A percentile compares a stretch with the other conserved stretches of the same genome.
phyloP scores from a whole-genome alignment of 53 echinoderm and acorn worm genomes.

The Pentamera pediparva region DNA sequence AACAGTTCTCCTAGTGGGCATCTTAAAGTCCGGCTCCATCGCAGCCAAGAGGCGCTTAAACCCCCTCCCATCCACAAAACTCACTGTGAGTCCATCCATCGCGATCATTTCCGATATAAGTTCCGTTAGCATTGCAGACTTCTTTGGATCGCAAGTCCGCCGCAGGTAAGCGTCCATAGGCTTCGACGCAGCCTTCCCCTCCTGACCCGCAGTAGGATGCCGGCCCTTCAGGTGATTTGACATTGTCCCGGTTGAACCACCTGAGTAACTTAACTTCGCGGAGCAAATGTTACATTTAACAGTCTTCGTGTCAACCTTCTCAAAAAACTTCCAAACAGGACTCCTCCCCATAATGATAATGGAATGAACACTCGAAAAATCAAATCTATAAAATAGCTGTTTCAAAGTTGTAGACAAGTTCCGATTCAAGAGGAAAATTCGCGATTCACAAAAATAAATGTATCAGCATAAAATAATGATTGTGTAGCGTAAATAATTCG shows the following conservation, averaged over 20 bases:
- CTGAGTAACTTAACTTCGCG: neutral
- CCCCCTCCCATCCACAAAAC: slow-evolving; percentile 9
- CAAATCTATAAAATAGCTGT: neutral
- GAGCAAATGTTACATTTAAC: slow-evolving; percentile 22
- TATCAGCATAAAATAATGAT: too few relatives aligned
- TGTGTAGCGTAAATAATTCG: too few relatives aligned
- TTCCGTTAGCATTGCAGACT: neutral
- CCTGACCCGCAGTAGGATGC: neutral
- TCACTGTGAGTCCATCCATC: slow-evolving; percentile 24
- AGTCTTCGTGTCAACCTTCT: neutral
- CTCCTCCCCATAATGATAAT: neutral
- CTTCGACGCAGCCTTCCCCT: neutral
- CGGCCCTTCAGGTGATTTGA: neutral
- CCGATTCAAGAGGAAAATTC: too few relatives aligned
- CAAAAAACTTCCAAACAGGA: neutral
- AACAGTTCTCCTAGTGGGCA: neutral
- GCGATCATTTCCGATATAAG: slow-evolving; percentile 36
- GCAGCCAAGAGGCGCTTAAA: neutral
- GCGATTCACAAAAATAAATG: too few relatives aligned
- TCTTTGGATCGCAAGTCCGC: neutral
- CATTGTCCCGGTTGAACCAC: slow-evolving; percentile 30
- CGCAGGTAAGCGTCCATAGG: neutral
- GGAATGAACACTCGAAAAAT: neutral
- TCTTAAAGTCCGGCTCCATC: neutral
- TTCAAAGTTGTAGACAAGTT: too few relatives aligned